Evolutionary conservation across 2,888 invertebrate species (phyloP).

Genomic region (Dorcus parallelipipedus): DNA sequence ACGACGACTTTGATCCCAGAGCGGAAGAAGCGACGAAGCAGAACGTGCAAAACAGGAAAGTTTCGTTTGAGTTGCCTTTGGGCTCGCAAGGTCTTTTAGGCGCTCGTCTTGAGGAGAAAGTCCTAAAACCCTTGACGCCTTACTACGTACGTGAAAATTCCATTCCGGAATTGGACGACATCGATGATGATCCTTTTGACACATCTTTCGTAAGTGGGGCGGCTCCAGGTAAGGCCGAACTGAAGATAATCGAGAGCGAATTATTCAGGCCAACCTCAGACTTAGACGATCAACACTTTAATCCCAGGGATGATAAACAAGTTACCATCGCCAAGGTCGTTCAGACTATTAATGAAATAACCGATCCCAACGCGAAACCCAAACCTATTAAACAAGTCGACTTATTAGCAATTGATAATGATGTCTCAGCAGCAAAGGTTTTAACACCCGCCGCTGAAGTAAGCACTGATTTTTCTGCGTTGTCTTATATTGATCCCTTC

Average conservation of each 20-base stretch:
- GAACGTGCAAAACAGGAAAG: constrained; percentile 48
- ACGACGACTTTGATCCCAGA: constrained; percentile 80
- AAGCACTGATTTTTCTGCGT: constrained; percentile 39
- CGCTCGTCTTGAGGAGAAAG: constrained; percentile 56
- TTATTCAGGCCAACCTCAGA: constrained; percentile 40
- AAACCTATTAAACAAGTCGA: constrained; percentile 34
- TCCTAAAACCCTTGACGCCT: constrained; percentile 74
- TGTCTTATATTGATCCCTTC: constrained; percentile 70
- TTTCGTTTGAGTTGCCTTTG: constrained; percentile 60
- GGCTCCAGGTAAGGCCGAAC: constrained; percentile 56
- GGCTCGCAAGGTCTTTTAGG: constrained; percentile 55
- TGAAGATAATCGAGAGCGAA: constrained; percentile 57
- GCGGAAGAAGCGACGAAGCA: constrained; percentile 53
- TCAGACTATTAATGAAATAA: constrained; percentile 48
- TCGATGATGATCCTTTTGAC: constrained; percentile 62
- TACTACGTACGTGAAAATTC: constrained; percentile 69
- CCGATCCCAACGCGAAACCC: constrained; percentile 24
- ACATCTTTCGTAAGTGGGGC: constrained; percentile 58
- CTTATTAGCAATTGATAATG: constrained; percentile 54
- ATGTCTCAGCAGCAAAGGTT: constrained; percentile 67
- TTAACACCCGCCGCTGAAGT: constrained; percentile 58
- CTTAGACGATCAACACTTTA: constrained; percentile 59
- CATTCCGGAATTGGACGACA: constrained; percentile 53
- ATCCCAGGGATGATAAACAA: constrained; percentile 50
- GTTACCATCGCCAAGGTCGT: constrained; percentile 40